These are phyloP conservation scores for Hippotragus niger DNA, from an alignment of 2,113 vertebrate genomes.

Conservation along the genomic window DNA sequence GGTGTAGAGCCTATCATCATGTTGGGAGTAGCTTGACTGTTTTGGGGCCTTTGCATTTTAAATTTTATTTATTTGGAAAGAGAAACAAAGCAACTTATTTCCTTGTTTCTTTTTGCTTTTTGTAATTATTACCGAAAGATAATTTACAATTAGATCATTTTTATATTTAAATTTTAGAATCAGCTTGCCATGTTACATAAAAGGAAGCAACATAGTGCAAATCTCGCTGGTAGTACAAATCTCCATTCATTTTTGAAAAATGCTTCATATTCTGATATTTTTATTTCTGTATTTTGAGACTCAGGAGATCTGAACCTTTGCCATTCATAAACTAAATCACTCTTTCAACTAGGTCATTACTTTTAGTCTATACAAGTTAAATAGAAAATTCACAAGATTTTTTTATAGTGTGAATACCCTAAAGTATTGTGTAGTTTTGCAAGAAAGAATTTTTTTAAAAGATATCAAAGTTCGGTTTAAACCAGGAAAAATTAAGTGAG, in stretches of 20 bases:
- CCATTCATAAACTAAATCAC: background rate
- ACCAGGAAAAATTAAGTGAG: background rate
- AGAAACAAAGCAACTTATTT: background rate
- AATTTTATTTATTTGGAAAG: background rate
- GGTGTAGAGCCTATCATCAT: background rate
- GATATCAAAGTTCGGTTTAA: background rate
- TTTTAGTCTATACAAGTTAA: background rate
- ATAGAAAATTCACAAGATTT: background rate
- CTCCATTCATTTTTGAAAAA: background rate
- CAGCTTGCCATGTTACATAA: background rate
- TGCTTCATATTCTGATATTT: background rate
- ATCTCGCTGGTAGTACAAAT: background rate
- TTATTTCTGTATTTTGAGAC: background rate
- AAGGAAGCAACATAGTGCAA: background rate
- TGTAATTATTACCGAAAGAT: background rate
- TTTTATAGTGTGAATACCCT: background rate
- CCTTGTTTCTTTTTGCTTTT: background rate
- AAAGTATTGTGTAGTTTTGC: background rate
- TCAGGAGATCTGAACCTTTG: background rate
- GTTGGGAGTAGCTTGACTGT: background rate
- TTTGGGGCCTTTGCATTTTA: background rate
- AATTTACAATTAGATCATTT: background rate
- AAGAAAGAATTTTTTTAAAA: background rate
- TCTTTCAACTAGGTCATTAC: background rate
- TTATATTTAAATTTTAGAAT: conserved; percentile 21